Evolutionary conservation across 2,113 vertebrate species (phyloP), one percentile per base, ranked within the genome.

Genomic region (Alethe castanea): DNA sequence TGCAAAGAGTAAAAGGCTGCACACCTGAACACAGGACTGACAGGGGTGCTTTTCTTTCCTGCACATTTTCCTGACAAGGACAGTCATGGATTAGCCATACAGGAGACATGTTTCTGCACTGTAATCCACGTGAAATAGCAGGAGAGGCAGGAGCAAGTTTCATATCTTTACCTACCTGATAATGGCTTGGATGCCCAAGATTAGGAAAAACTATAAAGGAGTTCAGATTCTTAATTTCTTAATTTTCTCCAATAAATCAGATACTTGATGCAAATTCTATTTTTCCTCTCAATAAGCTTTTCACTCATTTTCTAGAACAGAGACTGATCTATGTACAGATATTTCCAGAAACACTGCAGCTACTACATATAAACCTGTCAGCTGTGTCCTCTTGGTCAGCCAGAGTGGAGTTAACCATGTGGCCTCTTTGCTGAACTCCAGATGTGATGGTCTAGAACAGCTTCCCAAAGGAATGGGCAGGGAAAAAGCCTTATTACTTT

Each of bases 11-110:
- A 15, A 91, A 71, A 89, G 31, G 45, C 52, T 81, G 61, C 65
- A 53, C 17, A 13, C 1, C 2, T 0, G 0, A 83, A 47, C 23
- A 19, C 29, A 60, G 44, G n/a, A 54, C n/a, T 56, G 66, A 14
- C 29, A 66, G 42, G 26, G 16, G 15, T 53, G 70, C 29, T 6
- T 62, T 61, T 81, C 59, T 36, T 64, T 67, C 40, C 72, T 36
- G 66, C 33, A 6, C 14, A 0, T 56, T 81, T 66, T 78, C 29
- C 33, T 72, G 65, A 24, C 10, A 56, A 44, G 48, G 60, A 25
- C 1, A 56, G 3, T 18, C 64, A 33, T 24, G 35, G 61, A 60
- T 77, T 19, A 44, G 24, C 48, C 33, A 12, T 47, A 36, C 17
- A 66, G 59, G 60, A 74, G 38, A 42, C 14, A 5, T 5, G 15